Evolutionary conservation across 2,113 vertebrate genomes (phyloP).

Genomic region (Passer domesticus): DNA sequence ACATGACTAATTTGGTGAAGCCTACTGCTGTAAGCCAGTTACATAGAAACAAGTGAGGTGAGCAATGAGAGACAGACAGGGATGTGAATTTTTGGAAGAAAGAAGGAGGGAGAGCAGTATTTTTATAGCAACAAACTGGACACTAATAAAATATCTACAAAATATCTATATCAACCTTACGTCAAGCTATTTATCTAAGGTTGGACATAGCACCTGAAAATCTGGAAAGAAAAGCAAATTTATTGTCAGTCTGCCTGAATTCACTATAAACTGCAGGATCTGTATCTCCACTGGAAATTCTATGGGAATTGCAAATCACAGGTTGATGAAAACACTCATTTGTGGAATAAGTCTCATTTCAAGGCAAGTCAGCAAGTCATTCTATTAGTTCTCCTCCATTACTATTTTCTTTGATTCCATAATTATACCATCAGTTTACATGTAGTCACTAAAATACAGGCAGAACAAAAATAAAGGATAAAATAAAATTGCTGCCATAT

Average conservation of each 20-base stretch:
- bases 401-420: background rate
- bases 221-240: background rate
- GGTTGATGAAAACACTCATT: slow-evolving; percentile 9
- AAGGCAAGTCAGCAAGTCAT: background rate
- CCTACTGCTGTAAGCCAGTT: background rate
- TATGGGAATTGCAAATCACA: background rate
- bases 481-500: background rate
- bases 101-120: background rate
- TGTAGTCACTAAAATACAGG: background rate
- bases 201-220: background rate
- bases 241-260: background rate
- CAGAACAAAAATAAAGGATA: background rate
- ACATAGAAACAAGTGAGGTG: background rate
- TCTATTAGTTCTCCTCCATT: background rate
- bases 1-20: background rate
- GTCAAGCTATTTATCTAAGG: background rate
- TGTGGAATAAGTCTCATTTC: background rate
- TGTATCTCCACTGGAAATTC: background rate
- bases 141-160: background rate
- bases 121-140: background rate
- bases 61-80: background rate
- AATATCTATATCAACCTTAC: background rate
- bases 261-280: background rate
- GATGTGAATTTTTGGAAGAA: background rate
- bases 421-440: slow-evolving; percentile 22